Conservation (phyloP, 2,888 invertebrate genomes). For the Bibio marci region DNA sequence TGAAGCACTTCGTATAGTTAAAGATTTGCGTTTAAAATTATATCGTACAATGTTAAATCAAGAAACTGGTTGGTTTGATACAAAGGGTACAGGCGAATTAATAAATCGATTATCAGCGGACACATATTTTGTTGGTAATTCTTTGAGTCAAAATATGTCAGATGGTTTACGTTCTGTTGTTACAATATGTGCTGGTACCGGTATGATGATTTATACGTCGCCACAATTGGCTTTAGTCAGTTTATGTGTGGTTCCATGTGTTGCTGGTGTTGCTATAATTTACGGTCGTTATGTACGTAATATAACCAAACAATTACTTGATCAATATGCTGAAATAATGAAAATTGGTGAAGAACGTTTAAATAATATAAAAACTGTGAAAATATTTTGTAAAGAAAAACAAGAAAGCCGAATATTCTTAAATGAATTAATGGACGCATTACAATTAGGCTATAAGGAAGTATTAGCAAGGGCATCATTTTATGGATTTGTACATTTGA, state of each 20-base stretch:
- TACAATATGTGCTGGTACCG: conserved; percentile 73
- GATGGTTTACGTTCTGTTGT: conserved; percentile 80
- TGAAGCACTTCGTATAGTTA: conserved; percentile 75
- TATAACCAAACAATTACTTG: conserved; percentile 67
- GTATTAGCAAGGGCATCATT: conserved; percentile 74
- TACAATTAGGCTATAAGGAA: conserved; percentile 70
- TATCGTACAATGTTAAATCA: conserved; percentile 69
- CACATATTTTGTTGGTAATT: conserved; percentile 77
- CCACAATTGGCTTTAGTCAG: conserved; percentile 75
- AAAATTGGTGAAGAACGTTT: conserved; percentile 83
- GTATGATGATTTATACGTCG: conserved; percentile 94
- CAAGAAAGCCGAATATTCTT: conserved; percentile 56
- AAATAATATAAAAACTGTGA: conserved; percentile 81
- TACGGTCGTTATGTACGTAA: conserved; percentile 73
- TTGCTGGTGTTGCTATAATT: conserved; percentile 64
- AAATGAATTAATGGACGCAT: conserved; percentile 47
- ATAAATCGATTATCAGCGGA: conserved; percentile 84
- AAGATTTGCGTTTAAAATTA: conserved; percentile 54
- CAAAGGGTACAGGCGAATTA: conserved; percentile 76
- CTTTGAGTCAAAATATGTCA: conserved; percentile 84
- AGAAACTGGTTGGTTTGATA: conserved; percentile 85
- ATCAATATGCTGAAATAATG: conserved; percentile 40
- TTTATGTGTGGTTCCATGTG: conserved; percentile 74
- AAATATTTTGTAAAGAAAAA: conserved; percentile 76
- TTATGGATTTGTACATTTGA: conserved; percentile 65